Evolutionary conservation across 2,113 vertebrate genomes (phyloP), one percentile per base, ranked within the genome.

Genomic region (Petrocephalus zakoni): DNA sequence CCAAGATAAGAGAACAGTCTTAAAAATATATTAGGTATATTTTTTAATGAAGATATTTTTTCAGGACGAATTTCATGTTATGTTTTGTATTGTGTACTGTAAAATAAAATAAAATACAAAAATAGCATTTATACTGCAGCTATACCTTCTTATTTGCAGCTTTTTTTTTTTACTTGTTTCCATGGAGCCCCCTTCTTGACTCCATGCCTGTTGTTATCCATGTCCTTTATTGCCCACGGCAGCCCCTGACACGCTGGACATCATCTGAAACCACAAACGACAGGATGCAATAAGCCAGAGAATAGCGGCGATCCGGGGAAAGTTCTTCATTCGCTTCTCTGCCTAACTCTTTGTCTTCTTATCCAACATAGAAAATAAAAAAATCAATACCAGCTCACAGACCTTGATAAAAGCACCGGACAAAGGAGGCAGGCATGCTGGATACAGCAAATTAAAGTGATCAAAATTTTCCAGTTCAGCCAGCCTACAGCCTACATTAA

Each of bases 371-470:
- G 96, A 97, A 98, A 98, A 99, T 98, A 97, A 98, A 96, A 96
- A 97, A 98, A 98, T 99, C 98, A 98, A 99, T 99, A 98, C 94
- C 93, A 91, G 96, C 96, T 96, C 97, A 97, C 96, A 96, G 94
- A 90, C 95, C 96, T 96, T 98, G 98, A 98, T 98, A 97, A 97
- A 97, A 96, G 97, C 94, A 91, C 95, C 92, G 91, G 95, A 95
- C 90, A 90, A 94, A 95, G 93, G 94, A 94, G 95, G 95, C 94
- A 94, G 96, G 94, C 94, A 90, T 90, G 94, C 94, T 96, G 95
- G 95, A 95, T 95, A 95, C 93, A 96, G 96, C 96, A 97, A 99
- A 98, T 98, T 98, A 97, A 97, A 98, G 96, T 95, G 96, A 97
- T 98, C 97, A 98, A 96, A 97, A 97, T 97, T 97, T 97, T 96